Evolutionary conservation across 1,140 invertebrate species (phyloP), one percentile per base, ranked within the genome.

Genomic region (Drosophila burlai): DNA sequence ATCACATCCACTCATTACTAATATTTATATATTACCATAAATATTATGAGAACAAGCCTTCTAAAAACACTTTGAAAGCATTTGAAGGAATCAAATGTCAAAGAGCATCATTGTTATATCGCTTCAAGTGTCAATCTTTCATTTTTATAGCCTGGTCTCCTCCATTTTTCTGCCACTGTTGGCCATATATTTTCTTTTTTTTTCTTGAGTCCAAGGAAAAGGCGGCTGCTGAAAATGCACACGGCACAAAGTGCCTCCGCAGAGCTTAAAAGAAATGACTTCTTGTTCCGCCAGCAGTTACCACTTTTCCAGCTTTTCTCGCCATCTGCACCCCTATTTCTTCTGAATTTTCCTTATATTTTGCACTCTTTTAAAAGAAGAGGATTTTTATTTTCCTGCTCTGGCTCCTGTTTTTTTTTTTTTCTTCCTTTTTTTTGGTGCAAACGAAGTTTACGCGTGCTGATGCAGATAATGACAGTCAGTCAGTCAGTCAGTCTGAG

Each of bases 371-470:
- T 64, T 64, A 45, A 34, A 60, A 38, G 54, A 24, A 15, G 15
- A 55, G 4, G 54, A 24, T 38, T 45, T 43, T 26, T 50, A 18
- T 36, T 40, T 60, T 38, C n/a, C 42, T 68, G 46, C 45, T 21
- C 2, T 11, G 11, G 2, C 4, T 36, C 21, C 43, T 50, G 2
- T 45, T 57, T 74, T 77, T 50, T 80, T 50, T 59, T 57, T 81
- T 1, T 47, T 34, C 43, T 71, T 40, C 15, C 36, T 42, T 34
- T 58, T 55, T 77, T 72, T 76, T 58, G 62, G 77, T 90, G 77
- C 69, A 84, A 84, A 89, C 85, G 84, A 87, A 87, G 84, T 87
- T 87, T 89, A 84, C 85, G 84, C 84, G 84, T 87, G 81, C 84
- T 89, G 84, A 87, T 83, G 83, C 77, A 87, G 69, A 76, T 87